A percentile compares a stretch with the other conserved stretches of the same genome.
phyloP scores from a whole-genome alignment of 2,888 invertebrate genomes.

The Biston stratarius region DNA sequence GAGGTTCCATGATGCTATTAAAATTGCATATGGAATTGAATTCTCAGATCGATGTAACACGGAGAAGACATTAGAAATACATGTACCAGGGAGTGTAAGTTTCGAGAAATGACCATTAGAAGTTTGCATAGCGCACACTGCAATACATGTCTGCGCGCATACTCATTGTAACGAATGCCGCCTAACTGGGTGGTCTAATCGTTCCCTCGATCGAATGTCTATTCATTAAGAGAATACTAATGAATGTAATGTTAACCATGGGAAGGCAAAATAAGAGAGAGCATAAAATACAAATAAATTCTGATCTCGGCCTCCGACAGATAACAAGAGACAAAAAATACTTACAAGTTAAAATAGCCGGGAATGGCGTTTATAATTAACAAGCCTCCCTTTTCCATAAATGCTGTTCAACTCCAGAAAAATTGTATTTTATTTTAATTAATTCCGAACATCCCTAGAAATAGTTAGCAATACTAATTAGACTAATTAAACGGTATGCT shows the following conservation, averaged over 20 bases:
- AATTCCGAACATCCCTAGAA: conserved; percentile 2
- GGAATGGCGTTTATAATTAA: conserved; percentile 37
- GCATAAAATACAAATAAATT: conserved; percentile 2
- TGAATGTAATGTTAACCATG: conserved; percentile 13
- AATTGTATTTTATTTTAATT: conserved; percentile 12
- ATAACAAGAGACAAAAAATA: conserved; percentile 35
- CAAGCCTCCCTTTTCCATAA: conserved; percentile 30
- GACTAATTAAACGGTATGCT: conserved; percentile 4
- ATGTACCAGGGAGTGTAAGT: conserved; percentile 3
- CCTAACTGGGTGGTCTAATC: conserved; percentile 8
- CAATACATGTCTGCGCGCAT: conserved; percentile 12
- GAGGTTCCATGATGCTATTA: not conserved
- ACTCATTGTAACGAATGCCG: conserved; percentile 2
- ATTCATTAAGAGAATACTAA: conserved; percentile 4
- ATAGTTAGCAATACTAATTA: conserved; percentile 10
- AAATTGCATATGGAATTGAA: conserved; percentile 11
- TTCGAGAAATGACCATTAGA: conserved; percentile 14
- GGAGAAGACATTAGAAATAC: conserved; percentile 15
- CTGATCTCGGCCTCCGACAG: conserved; percentile 16
- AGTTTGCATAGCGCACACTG: not conserved
- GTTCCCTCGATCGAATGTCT: conserved; percentile 12
- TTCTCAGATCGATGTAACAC: conserved; percentile 13
- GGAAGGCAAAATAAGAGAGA: conserved; percentile 33
- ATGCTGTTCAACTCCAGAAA: conserved; percentile 8
- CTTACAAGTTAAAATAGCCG: conserved; percentile 20